Conservation (phyloP, 2,113 vertebrate species). For the Lamprotornis superbus region DNA sequence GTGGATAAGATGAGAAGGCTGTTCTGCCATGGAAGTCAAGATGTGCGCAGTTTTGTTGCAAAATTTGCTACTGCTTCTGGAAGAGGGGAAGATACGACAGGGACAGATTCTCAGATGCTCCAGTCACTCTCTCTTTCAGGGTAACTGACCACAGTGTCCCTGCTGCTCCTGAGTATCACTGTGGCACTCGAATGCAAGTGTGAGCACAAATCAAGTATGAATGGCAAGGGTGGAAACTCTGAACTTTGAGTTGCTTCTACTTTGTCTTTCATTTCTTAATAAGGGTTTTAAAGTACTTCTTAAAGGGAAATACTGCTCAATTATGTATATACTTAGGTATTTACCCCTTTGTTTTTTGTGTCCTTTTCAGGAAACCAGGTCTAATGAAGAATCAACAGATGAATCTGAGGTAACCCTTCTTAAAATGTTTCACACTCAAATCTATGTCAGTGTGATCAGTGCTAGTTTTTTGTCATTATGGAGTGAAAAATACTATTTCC, state of each 20-base stretch:
- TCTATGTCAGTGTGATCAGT: neutral
- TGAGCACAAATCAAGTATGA: neutral
- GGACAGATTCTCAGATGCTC: neutral
- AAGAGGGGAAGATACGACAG: neutral
- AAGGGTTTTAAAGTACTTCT: neutral
- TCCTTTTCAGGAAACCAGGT: slow-evolving; percentile 79
- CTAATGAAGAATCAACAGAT: slow-evolving; percentile 89
- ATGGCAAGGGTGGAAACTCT: neutral
- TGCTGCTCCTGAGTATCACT: neutral
- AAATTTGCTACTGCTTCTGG: neutral
- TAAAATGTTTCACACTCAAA: neutral
- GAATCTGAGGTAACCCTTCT: slow-evolving; percentile 91
- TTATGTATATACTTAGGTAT: neutral
- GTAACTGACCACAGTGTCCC: neutral
- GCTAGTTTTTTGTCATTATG: neutral
- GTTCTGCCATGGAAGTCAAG: neutral
- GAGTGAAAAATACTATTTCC: neutral
- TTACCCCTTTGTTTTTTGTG: neutral
- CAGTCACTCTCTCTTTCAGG: neutral
- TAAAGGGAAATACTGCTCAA: neutral
- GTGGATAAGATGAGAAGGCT: neutral
- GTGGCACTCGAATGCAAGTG: neutral
- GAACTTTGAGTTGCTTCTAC: neutral
- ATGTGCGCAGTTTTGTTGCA: neutral
- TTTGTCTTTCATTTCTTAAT: neutral